phyloP scores from a whole-genome alignment of 2,113 vertebrate genomes.

The Antigone vipio region DNA sequence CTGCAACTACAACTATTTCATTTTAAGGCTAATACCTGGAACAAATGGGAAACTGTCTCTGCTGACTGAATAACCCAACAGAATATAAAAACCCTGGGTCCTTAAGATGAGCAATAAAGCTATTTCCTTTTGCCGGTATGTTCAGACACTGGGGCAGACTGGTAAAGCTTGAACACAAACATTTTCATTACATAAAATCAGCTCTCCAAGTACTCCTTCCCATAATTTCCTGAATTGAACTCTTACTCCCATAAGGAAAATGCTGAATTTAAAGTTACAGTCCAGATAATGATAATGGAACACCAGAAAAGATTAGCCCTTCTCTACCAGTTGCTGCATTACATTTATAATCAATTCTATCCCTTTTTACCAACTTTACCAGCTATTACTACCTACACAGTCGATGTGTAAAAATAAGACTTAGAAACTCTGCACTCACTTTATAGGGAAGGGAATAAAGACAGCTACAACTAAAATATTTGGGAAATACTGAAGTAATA shows the following conservation, averaged over 20 bases:
- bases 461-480: neutral
- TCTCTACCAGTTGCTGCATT: neutral
- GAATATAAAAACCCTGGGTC: neutral
- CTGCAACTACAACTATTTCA: neutral
- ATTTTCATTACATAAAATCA: neutral
- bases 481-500: neutral
- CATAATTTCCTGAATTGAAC: neutral
- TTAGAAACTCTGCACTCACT: neutral
- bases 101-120: neutral
- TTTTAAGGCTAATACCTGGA: neutral
- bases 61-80: neutral
- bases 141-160: neutral
- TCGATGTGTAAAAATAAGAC: neutral
- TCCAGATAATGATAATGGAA: neutral
- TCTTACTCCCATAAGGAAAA: neutral
- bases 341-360: neutral
- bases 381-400: neutral
- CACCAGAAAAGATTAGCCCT: neutral
- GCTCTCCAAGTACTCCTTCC: neutral
- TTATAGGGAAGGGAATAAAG: neutral
- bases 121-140: neutral
- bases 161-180: neutral
- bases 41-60: neutral
- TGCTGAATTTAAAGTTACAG: neutral
- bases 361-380: neutral